Percentiles rank a stretch among this genome's conserved stretches.
phyloP scores from a whole-genome alignment of 1,140 invertebrate genomes.

The Tyrophagus putrescentiae region DNA sequence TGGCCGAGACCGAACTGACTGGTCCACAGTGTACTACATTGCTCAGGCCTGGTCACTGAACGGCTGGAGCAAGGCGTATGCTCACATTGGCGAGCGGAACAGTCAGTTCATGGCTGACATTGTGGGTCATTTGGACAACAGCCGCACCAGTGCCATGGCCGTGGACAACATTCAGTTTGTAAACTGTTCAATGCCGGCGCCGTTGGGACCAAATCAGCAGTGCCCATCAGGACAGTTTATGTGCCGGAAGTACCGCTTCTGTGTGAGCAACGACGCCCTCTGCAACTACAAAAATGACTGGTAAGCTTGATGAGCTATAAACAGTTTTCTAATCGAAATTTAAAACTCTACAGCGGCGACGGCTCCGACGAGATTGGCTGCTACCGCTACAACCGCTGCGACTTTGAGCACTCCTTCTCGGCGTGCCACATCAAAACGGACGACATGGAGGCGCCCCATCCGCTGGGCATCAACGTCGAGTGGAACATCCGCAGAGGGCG shows the following conservation, averaged over 20 bases:
- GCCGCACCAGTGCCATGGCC: constrained; percentile 29
- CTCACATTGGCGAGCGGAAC: constrained; percentile 21
- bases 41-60: constrained; percentile 2
- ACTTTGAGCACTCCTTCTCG: background rate
- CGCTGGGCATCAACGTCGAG: background rate
- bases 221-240: constrained; percentile 21
- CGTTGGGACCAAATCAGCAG: constrained; percentile 16
- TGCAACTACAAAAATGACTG: constrained; percentile 79
- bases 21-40: background rate
- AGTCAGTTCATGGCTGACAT: constrained; percentile 20
- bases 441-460: background rate
- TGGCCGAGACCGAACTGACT: background rate
- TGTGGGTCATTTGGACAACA: background rate
- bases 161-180: constrained; percentile 33
- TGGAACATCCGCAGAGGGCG: constrained; percentile 14
- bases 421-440: background rate
- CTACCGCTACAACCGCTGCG: background rate
- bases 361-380: background rate
- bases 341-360: too few relatives aligned
- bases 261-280: constrained; percentile 19
- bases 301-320: too few relatives aligned
- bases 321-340: too few relatives aligned
- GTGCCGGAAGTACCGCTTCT: constrained; percentile 21
- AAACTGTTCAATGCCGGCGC: constrained; percentile 28
- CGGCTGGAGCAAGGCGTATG: constrained; percentile 22